phyloP scores from a whole-genome alignment of 2,113 vertebrate species.

The Laticauda laticaudata region DNA sequence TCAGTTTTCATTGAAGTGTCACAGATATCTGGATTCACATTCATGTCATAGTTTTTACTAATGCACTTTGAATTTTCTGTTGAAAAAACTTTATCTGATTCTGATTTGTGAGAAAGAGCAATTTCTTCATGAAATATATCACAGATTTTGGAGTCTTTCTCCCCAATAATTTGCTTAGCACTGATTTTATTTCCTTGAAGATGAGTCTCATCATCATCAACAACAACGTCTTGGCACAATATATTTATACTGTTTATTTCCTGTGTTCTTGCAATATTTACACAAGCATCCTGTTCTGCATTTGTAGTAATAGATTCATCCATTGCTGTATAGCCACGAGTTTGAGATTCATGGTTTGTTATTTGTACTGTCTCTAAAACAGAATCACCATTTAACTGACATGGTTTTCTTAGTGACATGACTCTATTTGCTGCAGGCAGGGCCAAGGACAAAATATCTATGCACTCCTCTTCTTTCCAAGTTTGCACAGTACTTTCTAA shows the following conservation, averaged over 20 bases:
- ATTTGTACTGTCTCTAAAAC: constrained; percentile 4
- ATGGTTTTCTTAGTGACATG: constrained; percentile 15
- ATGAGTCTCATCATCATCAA: background rate
- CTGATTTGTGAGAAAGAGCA: background rate
- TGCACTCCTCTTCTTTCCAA: constrained; percentile 27
- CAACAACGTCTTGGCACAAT: background rate
- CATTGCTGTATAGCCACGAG: background rate
- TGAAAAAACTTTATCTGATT: background rate
- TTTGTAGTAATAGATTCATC: constrained; percentile 4
- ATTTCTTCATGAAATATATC: background rate
- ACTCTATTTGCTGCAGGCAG: background rate
- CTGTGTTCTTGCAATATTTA: background rate
- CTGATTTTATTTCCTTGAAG: background rate
- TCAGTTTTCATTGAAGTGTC: constrained; percentile 41
- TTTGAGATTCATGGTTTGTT: constrained; percentile 10
- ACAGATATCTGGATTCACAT: constrained; percentile 38
- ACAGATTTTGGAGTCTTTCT: background rate
- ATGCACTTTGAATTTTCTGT: constrained; percentile 18
- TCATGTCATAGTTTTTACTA: constrained; percentile 11
- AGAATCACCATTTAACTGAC: background rate
- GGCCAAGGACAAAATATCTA: background rate
- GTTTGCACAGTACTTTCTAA: background rate
- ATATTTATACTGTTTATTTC: fast-evolving
- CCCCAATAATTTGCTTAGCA: background rate
- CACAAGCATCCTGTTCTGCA: background rate